These are phyloP conservation scores for Rhizoglyphus robini DNA, from an alignment of 1,140 invertebrate genomes.

Conservation along the genomic window DNA sequence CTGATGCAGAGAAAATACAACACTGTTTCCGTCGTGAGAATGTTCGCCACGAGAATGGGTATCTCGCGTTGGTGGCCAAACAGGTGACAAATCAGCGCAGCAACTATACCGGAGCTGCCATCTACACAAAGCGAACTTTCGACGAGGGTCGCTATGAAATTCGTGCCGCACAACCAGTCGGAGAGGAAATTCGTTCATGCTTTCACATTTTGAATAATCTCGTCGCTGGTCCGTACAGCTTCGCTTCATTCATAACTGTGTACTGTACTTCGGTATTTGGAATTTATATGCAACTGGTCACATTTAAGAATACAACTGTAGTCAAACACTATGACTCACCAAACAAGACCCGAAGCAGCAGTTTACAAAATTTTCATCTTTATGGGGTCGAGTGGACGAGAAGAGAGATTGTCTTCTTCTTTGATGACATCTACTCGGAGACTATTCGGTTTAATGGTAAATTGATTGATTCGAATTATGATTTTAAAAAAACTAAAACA, in stretches of 20 bases:
- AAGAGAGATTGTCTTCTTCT: neutral
- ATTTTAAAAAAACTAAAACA: too few species aligned
- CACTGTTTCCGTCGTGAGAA: too few species aligned
- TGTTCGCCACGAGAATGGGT: neutral
- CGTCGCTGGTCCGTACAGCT: neutral
- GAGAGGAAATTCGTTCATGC: neutral
- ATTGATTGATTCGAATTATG: too few species aligned
- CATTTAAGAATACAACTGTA: too few species aligned
- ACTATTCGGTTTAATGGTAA: too few species aligned
- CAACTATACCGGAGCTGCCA: neutral
- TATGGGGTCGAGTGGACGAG: conserved; percentile 1
- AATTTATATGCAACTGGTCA: neutral
- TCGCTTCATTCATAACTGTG: neutral
- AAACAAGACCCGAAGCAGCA: neutral
- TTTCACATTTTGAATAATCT: neutral
- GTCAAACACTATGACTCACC: too few species aligned
- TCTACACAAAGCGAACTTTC: neutral
- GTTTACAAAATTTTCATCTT: too few species aligned
- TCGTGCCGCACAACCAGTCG: neutral
- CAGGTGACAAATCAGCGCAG: neutral
- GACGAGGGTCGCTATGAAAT: neutral
- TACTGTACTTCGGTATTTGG: neutral
- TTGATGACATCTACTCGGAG: neutral
- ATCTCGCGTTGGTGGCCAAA: neutral
- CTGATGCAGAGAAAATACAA: too few species aligned